A percentile compares a stretch with the other conserved stretches of the same genome.
phyloP scores from a whole-genome alignment of 1,140 invertebrate species.

The Hylaeus anthracinus region DNA sequence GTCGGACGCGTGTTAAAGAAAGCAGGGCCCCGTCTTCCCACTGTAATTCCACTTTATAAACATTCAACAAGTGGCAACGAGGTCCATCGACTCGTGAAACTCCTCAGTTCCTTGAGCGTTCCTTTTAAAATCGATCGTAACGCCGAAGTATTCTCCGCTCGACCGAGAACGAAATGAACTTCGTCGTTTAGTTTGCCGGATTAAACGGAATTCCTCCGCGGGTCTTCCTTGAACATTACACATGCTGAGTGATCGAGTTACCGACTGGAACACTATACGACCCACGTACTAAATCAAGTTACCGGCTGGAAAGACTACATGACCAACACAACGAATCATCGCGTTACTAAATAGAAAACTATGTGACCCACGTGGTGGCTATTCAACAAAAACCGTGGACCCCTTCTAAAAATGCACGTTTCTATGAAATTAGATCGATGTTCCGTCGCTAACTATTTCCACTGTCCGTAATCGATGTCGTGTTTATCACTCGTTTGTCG shows the following conservation, averaged over 20 bases:
- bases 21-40: conserved; percentile 1
- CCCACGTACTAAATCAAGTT: too few relatives aligned
- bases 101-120: conserved; percentile 49
- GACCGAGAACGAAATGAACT: neutral
- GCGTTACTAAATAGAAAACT: too few relatives aligned
- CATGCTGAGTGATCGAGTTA: too few relatives aligned
- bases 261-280: too few relatives aligned
- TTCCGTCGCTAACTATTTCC: neutral
- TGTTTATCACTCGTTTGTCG: conserved; percentile 36
- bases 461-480: neutral
- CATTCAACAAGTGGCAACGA: conserved; percentile 63
- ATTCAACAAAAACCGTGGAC: too few relatives aligned
- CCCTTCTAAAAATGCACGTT: too few relatives aligned
- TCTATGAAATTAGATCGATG: neutral
- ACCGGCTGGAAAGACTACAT: too few relatives aligned
- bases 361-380: too few relatives aligned
- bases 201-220: conserved; percentile 34
- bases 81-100: conserved; percentile 50
- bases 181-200: conserved; percentile 32
- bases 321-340: too few relatives aligned
- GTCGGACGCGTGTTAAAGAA: neutral
- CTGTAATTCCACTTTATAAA: conserved; percentile 59
- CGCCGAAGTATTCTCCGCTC: conserved; percentile 31
- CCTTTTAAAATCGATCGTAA: conserved; percentile 57
- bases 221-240: neutral